Evolutionary conservation across 2,888 invertebrate species (phyloP).

Genomic region (Dasysyrphus tricinctus): DNA sequence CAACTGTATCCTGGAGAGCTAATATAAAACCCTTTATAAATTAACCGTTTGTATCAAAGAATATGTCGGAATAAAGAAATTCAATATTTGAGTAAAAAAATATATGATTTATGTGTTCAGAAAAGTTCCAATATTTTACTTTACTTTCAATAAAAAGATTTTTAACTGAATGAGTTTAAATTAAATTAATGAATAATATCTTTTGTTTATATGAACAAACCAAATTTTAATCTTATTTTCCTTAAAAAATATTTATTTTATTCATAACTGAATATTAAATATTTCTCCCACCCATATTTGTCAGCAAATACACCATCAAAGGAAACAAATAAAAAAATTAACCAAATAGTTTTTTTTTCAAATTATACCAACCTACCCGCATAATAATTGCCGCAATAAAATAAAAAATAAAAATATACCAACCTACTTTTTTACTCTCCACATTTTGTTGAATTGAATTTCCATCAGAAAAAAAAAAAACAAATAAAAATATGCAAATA

Average conservation of each 20-base stretch:
- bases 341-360: too few relatives aligned
- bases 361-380: too few relatives aligned
- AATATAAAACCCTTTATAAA: too few relatives aligned
- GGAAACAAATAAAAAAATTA: background rate
- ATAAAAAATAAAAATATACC: background rate
- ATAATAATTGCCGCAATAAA: background rate
- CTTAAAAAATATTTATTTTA: slow-evolving; percentile 3
- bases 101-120: too few relatives aligned
- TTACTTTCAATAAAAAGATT: too few relatives aligned
- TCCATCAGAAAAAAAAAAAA: background rate
- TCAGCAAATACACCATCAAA: background rate
- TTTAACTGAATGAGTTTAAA: background rate
- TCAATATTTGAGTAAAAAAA: too few relatives aligned
- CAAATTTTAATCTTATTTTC: background rate
- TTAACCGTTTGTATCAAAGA: too few relatives aligned
- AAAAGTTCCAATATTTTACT: too few relatives aligned
- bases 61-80: too few relatives aligned
- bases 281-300: too few relatives aligned
- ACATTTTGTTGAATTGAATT: background rate
- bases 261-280: slow-evolving; percentile 11
- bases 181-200: background rate
- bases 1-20: too few relatives aligned
- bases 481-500: too few relatives aligned
- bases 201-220: background rate
- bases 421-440: background rate